These are phyloP conservation scores for Corythornis vintsioides DNA, from an alignment of 2,113 vertebrate species.

Conservation along the genomic window DNA sequence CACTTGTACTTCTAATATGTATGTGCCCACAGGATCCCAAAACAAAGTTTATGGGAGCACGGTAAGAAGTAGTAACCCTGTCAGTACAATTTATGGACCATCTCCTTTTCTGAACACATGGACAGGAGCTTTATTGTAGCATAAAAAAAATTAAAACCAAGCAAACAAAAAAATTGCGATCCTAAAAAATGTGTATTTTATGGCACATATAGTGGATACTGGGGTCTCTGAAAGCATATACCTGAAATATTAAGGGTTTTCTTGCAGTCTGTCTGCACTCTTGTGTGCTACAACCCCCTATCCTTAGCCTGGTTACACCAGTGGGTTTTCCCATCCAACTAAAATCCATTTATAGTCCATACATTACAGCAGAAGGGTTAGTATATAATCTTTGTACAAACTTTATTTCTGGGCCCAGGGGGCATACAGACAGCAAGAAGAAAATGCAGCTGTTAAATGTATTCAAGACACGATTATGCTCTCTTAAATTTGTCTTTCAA, in stretches of 20 bases:
- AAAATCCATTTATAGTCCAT: not conserved
- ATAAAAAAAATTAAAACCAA: not conserved
- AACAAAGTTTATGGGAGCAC: not conserved
- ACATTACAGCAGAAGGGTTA: not conserved
- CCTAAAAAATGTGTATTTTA: not conserved
- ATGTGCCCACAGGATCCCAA: not conserved
- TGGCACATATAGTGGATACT: not conserved
- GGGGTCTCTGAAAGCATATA: not conserved
- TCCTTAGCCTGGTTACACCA: not conserved
- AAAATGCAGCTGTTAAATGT: not conserved
- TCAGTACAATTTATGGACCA: not conserved
- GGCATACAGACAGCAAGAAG: not conserved
- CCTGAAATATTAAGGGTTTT: not conserved
- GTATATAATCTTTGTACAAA: not conserved
- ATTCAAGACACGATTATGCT: not conserved
- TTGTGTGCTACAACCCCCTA: not conserved
- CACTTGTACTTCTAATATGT: not conserved
- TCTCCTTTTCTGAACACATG: not conserved
- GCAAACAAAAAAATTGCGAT: not conserved
- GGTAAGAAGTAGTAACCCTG: not conserved
- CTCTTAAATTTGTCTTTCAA: not conserved
- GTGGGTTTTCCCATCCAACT: not conserved
- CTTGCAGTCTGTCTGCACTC: not conserved
- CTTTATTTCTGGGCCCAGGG: not conserved
- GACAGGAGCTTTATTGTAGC: not conserved